Evolutionary conservation across 1,140 invertebrate species (phyloP), one percentile per base, ranked within the genome.

Genomic region (Orius insidiosus): DNA sequence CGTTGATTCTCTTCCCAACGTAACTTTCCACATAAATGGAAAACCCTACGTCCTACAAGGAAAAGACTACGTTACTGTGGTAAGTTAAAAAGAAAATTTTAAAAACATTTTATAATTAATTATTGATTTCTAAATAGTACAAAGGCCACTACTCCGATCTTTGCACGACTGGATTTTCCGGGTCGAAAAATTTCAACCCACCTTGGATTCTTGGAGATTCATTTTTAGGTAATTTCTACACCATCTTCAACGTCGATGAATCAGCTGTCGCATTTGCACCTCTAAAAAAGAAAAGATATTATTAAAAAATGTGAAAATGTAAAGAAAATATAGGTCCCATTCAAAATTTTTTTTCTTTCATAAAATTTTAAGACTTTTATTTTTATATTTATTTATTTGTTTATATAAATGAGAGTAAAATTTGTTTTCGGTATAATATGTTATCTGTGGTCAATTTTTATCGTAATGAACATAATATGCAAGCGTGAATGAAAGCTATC

Each of bases 151-250:
- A 24, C n/a, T 24, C 19, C 19, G 41, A 18, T 16, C 11, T 43
- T 2, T 43, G 41, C 19, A 30, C 41, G 10, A 30, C 41, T 2
- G 19, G 16, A 10, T 30, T 43, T 8, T 10, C 19, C 5, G 24
- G 16, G 2, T 9, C 11, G 16, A 10, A 49, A 14, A 24, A 43
- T 7, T 31, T 11, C 34, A 11, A 44, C 6, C 24, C 24, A 24
- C 24, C 24, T 4, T 49, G 47, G 47, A 40, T 49, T 7, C 34
- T 49, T 11, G 47, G 47, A 8, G 34, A 43, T 10, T 31, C 44
- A 4, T 49, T 49, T 35, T 42, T 49, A 1, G 41, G 39, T 2
- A 49, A 49, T 4, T 49, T 15, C 47, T 49, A 49, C 41, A 44
- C 30, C n/a, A 19, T 49, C 3, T 49, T 49, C 24, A 42, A 49